phyloP scores from a whole-genome alignment of 2,888 invertebrate genomes.

The Thumatha senex region DNA sequence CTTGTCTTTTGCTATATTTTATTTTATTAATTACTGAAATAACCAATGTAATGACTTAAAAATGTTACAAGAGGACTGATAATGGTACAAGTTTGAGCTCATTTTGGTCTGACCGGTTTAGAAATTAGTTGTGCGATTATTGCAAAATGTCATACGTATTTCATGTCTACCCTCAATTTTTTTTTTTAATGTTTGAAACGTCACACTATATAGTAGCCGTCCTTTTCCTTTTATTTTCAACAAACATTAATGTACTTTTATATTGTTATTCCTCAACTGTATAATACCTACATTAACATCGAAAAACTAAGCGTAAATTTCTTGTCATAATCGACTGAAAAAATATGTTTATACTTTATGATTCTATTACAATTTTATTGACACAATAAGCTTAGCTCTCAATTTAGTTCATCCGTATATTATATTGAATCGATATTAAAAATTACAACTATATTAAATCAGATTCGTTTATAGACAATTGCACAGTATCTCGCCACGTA shows the following conservation, averaged over 20 bases:
- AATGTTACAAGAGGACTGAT: too few species aligned
- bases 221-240: slow-evolving; percentile 7
- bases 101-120: too few species aligned
- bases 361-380: slow-evolving; percentile 56
- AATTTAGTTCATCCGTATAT: slow-evolving; percentile 44
- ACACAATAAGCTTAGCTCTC: slow-evolving; percentile 63
- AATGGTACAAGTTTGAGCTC: too few species aligned
- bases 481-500: slow-evolving; percentile 43
- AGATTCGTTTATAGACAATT: slow-evolving; percentile 48
- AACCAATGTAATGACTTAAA: too few species aligned
- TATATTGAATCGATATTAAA: slow-evolving; percentile 37
- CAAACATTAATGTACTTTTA: slow-evolving; percentile 11
- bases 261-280: slow-evolving; percentile 41
- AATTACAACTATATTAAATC: slow-evolving; percentile 44
- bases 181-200: background rate
- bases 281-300: slow-evolving; percentile 53
- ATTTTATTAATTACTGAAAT: background rate
- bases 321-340: slow-evolving; percentile 59
- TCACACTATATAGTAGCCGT: background rate
- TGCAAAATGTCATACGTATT: too few species aligned
- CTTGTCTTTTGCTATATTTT: too few species aligned
- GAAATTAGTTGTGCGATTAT: too few species aligned
- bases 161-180: too few species aligned
- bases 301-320: slow-evolving; percentile 57
- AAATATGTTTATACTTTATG: slow-evolving; percentile 55